Evolutionary conservation across 2,797 vertebrate genomes (phyloP).

Genomic region (Mycteria americana): DNA sequence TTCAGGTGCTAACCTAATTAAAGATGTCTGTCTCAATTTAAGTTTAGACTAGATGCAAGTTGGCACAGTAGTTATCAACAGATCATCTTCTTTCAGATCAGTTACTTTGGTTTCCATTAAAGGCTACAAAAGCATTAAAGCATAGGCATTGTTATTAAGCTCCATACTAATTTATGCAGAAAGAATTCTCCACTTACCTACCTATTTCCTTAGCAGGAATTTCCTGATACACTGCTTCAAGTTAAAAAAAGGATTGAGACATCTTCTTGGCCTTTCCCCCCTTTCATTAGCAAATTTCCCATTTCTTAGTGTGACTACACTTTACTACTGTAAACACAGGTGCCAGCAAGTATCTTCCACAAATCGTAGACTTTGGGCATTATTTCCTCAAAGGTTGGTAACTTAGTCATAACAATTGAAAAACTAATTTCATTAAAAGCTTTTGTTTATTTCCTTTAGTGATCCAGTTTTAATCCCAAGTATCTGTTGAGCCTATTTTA

Average conservation of each 20-base stretch:
- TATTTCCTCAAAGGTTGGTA: neutral
- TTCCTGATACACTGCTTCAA: neutral
- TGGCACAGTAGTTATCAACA: neutral
- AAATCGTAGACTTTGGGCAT: neutral
- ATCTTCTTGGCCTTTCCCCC: neutral
- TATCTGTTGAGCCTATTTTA: neutral
- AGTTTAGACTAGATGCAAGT: neutral
- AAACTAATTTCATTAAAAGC: neutral
- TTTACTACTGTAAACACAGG: neutral
- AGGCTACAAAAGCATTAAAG: neutral
- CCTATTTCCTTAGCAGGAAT: neutral
- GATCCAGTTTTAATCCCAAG: neutral
- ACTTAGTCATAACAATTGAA: neutral
- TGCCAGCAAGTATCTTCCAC: neutral
- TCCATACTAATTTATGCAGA: neutral
- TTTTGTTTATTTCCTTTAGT: neutral
- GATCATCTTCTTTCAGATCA: neutral
- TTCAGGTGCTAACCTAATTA: neutral
- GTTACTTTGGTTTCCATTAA: neutral
- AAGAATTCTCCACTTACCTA: neutral
- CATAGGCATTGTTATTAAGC: neutral
- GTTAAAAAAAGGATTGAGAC: neutral
- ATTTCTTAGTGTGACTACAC: neutral
- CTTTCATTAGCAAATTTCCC: neutral
- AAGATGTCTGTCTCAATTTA: neutral